Conservation (phyloP, 2,888 invertebrate species). For the Axea sp. region DNA sequence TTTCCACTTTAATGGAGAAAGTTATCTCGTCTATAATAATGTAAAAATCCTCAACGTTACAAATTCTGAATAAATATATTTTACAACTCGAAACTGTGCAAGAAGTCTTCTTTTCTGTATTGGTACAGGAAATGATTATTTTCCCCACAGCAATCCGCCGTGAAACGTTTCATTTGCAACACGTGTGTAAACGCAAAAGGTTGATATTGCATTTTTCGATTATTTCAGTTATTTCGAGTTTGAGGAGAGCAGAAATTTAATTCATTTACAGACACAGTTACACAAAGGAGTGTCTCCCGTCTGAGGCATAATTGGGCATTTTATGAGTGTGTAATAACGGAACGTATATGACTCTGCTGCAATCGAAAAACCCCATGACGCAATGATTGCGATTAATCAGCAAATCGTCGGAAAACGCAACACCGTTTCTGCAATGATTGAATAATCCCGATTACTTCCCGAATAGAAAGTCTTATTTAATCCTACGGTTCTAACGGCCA, state of each 20-base stretch:
- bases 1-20: too few relatives aligned
- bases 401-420: slow-evolving; percentile 64
- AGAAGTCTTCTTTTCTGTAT: too few relatives aligned
- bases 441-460: slow-evolving; percentile 75
- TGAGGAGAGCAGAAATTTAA: too few relatives aligned
- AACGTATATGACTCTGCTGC: slow-evolving; percentile 45
- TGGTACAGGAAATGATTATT: too few relatives aligned
- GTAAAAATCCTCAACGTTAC: too few relatives aligned
- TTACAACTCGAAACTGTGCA: too few relatives aligned
- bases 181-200: too few relatives aligned
- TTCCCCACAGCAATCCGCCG: too few relatives aligned
- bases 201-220: too few relatives aligned
- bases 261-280: slow-evolving; percentile 4
- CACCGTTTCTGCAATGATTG: slow-evolving; percentile 69
- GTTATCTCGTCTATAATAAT: too few relatives aligned
- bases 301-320: slow-evolving; percentile 10
- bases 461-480: slow-evolving; percentile 74
- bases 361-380: slow-evolving; percentile 59
- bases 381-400: slow-evolving; percentile 63
- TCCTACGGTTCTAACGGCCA: slow-evolving; percentile 42
- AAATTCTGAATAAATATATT: background rate
- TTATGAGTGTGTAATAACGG: slow-evolving; percentile 24
- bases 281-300: slow-evolving; percentile 21
- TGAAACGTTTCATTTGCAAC: too few relatives aligned
- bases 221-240: too few relatives aligned